Evolutionary conservation across 2,888 invertebrate genomes (phyloP).

Genomic region (Acleris emargana): DNA sequence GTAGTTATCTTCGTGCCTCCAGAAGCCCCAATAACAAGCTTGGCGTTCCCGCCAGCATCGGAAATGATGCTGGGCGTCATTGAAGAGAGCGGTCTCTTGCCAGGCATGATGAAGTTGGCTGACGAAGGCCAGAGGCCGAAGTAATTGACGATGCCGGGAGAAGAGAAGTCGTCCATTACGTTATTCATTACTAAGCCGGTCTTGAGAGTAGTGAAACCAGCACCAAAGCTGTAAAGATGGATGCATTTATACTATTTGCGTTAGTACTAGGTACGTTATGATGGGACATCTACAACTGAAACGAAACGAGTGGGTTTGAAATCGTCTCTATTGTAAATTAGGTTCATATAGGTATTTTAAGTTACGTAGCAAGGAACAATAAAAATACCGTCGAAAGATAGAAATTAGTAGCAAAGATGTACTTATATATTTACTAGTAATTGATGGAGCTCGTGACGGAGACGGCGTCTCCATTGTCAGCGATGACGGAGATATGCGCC

Average conservation of each 20-base stretch:
- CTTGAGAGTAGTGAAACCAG: conserved; percentile 88
- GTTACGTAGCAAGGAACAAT: too few relatives aligned
- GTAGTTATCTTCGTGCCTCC: conserved; percentile 93
- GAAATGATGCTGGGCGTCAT: conserved; percentile 93
- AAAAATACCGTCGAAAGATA: too few relatives aligned
- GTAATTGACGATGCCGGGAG: conserved; percentile 87
- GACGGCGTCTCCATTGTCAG: conserved; percentile 95
- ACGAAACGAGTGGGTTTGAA: too few relatives aligned
- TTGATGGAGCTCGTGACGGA: conserved; percentile 97
- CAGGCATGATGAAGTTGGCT: conserved; percentile 90
- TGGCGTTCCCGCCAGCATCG: conserved; percentile 86
- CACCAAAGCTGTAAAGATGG: conserved; percentile 88
- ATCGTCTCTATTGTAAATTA: too few relatives aligned
- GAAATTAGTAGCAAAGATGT: too few relatives aligned
- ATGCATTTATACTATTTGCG: background rate
- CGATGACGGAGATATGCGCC: conserved; percentile 93
- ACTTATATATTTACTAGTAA: conserved; percentile 80
- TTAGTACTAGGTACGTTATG: background rate
- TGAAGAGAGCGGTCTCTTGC: conserved; percentile 93
- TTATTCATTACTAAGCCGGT: conserved; percentile 97
- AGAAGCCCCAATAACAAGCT: conserved; percentile 90
- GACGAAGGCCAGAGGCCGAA: conserved; percentile 90
- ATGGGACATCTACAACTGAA: too few relatives aligned
- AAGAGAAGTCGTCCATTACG: conserved; percentile 97
- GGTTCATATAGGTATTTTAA: too few relatives aligned